These are phyloP conservation scores for Xestoiulus laeticollis DNA, from an alignment of 2,888 invertebrate species.

Conservation along the genomic window DNA sequence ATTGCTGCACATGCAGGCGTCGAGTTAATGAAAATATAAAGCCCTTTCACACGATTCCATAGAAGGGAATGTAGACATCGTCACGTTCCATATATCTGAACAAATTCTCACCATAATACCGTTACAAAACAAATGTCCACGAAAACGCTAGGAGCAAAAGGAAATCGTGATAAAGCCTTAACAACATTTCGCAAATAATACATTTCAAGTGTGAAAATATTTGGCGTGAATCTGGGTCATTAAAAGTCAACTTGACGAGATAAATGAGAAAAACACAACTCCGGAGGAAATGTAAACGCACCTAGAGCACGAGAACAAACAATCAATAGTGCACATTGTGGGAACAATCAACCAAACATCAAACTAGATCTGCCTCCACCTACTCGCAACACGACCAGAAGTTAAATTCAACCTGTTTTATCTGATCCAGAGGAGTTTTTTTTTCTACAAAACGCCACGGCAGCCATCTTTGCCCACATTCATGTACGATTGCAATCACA, in stretches of 20 bases:
- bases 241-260: conserved; percentile 29
- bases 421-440: neutral
- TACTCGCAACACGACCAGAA: conserved; percentile 14
- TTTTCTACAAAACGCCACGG: neutral
- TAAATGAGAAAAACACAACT: conserved; percentile 38
- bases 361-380: conserved; percentile 30
- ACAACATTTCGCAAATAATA: neutral
- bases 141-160: neutral
- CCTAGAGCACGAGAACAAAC: conserved; percentile 29
- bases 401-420: neutral
- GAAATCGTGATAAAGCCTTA: neutral
- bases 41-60: neutral
- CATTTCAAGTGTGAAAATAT: conserved; percentile 6
- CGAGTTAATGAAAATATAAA: neutral
- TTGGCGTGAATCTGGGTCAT: conserved; percentile 28
- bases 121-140: neutral
- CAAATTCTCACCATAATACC: neutral
- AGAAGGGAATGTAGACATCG: neutral
- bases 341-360: neutral
- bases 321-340: conserved; percentile 32
- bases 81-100: neutral
- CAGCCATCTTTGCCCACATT: conserved; percentile 35
- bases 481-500: conserved; percentile 10
- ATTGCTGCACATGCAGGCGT: neutral
- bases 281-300: neutral